Percentiles rank a stretch among this genome's conserved stretches.
Conservation (phyloP, 2,888 invertebrate genomes). For the Cephus rjabovi region DNA sequence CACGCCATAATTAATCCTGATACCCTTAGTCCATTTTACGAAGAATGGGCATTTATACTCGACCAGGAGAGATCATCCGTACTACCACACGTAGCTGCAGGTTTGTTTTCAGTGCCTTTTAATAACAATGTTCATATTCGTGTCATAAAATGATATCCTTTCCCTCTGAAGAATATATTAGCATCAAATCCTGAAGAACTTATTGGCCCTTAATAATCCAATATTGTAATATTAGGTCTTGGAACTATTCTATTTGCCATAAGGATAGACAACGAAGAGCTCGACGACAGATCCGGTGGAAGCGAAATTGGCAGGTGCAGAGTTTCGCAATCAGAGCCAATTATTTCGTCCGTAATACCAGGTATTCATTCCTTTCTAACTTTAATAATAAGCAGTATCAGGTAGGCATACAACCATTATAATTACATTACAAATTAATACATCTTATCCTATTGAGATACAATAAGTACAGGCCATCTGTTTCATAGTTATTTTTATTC, state of each 20-base stretch:
- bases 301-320: slow-evolving; percentile 66
- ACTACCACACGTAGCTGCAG: slow-evolving; percentile 88
- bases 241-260: slow-evolving; percentile 93
- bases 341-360: slow-evolving; percentile 77
- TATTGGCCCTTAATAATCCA: slow-evolving; percentile 8
- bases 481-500: background rate
- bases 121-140: background rate
- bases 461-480: background rate
- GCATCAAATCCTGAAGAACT: background rate
- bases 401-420: background rate
- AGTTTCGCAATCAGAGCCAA: slow-evolving; percentile 72
- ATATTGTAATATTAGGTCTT: slow-evolving; percentile 72
- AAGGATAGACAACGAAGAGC: slow-evolving; percentile 86
- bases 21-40: slow-evolving; percentile 72
- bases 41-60: slow-evolving; percentile 85
- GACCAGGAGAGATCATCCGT: slow-evolving; percentile 83
- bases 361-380: slow-evolving; percentile 55
- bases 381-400: background rate
- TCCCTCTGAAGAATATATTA: slow-evolving; percentile 47
- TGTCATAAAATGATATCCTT: slow-evolving; percentile 2
- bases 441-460: background rate
- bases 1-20: slow-evolving; percentile 57
- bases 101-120: slow-evolving; percentile 62
- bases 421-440: background rate
- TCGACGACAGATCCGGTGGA: slow-evolving; percentile 73